Evolutionary conservation across 1,140 invertebrate genomes (phyloP).

Genomic region (Macrobrachium nipponense): DNA sequence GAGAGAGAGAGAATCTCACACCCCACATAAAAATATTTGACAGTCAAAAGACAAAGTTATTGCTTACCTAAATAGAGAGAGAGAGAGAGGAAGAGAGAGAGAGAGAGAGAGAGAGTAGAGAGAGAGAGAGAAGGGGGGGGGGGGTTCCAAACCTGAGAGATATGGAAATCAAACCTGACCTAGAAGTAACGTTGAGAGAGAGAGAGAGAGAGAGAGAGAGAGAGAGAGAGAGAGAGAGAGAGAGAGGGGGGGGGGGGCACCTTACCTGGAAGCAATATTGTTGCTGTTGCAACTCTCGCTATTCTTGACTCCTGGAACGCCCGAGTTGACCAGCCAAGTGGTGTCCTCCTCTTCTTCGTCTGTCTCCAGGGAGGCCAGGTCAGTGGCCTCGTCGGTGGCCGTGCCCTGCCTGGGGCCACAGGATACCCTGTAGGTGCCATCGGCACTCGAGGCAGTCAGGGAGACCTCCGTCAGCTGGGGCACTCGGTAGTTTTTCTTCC

Average conservation of each 20-base stretch:
- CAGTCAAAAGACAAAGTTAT: too few relatives aligned
- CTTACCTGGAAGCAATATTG: constrained; percentile 28
- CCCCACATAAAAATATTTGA: too few relatives aligned
- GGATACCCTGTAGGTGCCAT: constrained; percentile 24
- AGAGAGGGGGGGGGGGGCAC: too few relatives aligned
- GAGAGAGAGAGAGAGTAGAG: too few relatives aligned
- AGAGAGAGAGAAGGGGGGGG: too few relatives aligned
- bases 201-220: constrained; percentile 1
- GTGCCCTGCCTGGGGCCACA: neutral
- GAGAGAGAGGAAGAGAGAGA: too few relatives aligned
- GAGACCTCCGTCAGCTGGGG: constrained; percentile 20
- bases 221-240: constrained; percentile 11
- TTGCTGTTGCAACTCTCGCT: constrained; percentile 40
- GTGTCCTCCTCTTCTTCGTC: constrained; percentile 27
- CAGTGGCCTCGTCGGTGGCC: constrained; percentile 19
- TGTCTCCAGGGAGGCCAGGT: constrained; percentile 6
- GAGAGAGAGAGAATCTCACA: too few relatives aligned
- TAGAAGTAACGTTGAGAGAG: neutral
- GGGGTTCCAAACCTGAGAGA: too few relatives aligned
- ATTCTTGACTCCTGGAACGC: constrained; percentile 28
- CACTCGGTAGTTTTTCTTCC: constrained; percentile 10
- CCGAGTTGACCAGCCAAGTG: neutral
- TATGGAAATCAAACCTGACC: neutral
- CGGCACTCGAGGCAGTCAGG: neutral
- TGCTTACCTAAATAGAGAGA: too few relatives aligned